phyloP scores from a whole-genome alignment of 1,140 invertebrate species.

The Pseudoatta argentina region DNA sequence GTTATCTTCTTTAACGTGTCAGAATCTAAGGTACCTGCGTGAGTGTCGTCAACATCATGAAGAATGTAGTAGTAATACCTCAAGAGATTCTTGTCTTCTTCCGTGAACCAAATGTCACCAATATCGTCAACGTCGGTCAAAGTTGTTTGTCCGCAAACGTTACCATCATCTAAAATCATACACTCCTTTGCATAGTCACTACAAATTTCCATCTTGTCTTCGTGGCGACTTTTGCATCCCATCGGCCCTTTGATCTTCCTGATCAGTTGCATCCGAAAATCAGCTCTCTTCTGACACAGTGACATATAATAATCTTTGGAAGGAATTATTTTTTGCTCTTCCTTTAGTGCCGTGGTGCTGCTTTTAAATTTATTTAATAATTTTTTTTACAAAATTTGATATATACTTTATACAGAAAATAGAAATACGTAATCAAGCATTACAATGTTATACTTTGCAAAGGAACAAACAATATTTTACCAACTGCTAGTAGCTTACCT shows the following conservation, averaged over 20 bases:
- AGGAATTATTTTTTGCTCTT: conserved; percentile 61
- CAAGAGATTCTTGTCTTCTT: conserved; percentile 90
- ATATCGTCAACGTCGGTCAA: conserved; percentile 49
- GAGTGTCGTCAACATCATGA: conserved; percentile 94
- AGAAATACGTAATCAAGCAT: background rate
- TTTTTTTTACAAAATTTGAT: background rate
- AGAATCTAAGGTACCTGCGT: conserved; percentile 92
- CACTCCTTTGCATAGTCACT: background rate
- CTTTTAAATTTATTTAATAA: conserved; percentile 33
- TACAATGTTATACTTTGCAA: background rate
- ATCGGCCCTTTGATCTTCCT: conserved; percentile 55
- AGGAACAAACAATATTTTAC: background rate
- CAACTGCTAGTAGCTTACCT: conserved; percentile 7
- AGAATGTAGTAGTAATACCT: conserved; percentile 96
- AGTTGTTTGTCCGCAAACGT: conserved; percentile 15
- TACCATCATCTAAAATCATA: background rate
- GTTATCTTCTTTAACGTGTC: conserved; percentile 87
- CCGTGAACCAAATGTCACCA: conserved; percentile 84
- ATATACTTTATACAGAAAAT: background rate
- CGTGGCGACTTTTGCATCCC: conserved; percentile 50
- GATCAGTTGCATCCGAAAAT: conserved; percentile 93
- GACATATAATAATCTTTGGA: conserved; percentile 87
- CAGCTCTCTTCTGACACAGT: conserved; percentile 91
- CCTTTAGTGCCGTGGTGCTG: background rate
- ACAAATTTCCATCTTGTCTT: conserved; percentile 83